Conservation (phyloP, 2,888 invertebrate genomes). For the Rhagophthalmus giganteus region DNA sequence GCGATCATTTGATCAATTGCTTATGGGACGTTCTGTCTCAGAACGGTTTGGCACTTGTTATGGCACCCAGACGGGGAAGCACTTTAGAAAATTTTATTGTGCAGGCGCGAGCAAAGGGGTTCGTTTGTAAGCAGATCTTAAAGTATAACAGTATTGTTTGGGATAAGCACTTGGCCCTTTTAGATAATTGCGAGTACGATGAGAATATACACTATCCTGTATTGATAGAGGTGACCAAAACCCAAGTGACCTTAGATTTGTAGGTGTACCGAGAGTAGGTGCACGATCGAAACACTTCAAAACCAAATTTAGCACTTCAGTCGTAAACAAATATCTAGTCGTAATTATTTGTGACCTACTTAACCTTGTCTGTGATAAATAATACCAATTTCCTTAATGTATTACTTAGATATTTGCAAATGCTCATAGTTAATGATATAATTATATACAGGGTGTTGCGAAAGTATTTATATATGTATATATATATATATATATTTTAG, state of each 20-base stretch:
- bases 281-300: conserved; percentile 18
- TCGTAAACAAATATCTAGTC: conserved; percentile 24
- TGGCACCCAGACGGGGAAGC: conserved; percentile 75
- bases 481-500: neutral
- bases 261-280: conserved; percentile 29
- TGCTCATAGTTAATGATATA: conserved; percentile 33
- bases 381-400: conserved; percentile 54
- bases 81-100: conserved; percentile 71
- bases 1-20: conserved; percentile 68
- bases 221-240: conserved; percentile 65
- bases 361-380: conserved; percentile 56
- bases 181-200: conserved; percentile 65
- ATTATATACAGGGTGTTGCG: conserved; percentile 33
- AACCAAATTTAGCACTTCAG: conserved; percentile 20
- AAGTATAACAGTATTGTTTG: conserved; percentile 69
- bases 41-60: conserved; percentile 69
- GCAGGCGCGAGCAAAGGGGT: conserved; percentile 63
- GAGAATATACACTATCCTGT: conserved; percentile 74
- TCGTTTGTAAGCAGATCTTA: conserved; percentile 60
- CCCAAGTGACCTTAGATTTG: conserved; percentile 52
- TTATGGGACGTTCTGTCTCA: conserved; percentile 65
- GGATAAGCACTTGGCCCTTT: conserved; percentile 66
- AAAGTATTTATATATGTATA: conserved; percentile 20
- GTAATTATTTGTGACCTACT: conserved; percentile 45
- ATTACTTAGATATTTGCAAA: conserved; percentile 30